Percentiles rank a stretch among this genome's conserved stretches.
phyloP scores from a whole-genome alignment of 37 sponge, comb jelly and placozoan species.

The Oscarella lobularis region DNA sequence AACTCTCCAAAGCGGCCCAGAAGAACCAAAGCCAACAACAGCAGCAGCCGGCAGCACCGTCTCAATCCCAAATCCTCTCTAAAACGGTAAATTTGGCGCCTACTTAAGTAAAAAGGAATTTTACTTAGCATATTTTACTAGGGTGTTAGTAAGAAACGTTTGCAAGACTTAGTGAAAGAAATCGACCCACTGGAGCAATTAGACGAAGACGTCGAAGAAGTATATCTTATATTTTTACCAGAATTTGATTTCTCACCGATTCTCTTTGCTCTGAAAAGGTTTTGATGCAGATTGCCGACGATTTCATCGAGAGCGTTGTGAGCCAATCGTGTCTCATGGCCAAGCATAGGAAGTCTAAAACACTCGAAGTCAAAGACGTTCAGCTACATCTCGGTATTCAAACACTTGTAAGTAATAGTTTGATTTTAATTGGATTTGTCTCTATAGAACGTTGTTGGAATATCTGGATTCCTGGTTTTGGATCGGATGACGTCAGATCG shows the following conservation, averaged over 20 bases:
- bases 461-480: slow-evolving; percentile 85
- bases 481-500: slow-evolving; percentile 22
- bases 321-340: slow-evolving; percentile 71
- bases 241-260: background rate
- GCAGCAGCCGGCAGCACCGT: too few relatives aligned
- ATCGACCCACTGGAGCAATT: slow-evolving; percentile 70
- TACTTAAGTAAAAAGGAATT: too few relatives aligned
- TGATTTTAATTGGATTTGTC: background rate
- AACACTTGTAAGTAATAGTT: background rate
- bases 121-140: too few relatives aligned
- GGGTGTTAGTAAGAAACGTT: slow-evolving; percentile 33
- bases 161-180: slow-evolving; percentile 67
- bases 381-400: slow-evolving; percentile 31
- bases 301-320: slow-evolving; percentile 82
- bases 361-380: slow-evolving; percentile 65
- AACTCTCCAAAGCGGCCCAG: too few relatives aligned
- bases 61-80: too few relatives aligned
- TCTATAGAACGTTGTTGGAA: slow-evolving; percentile 65
- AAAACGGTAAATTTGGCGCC: too few relatives aligned
- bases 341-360: slow-evolving; percentile 72
- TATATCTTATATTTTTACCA: slow-evolving; percentile 4
- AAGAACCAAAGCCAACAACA: too few relatives aligned
- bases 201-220: slow-evolving; percentile 91
- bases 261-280: slow-evolving; percentile 14
- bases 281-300: slow-evolving; percentile 83